A percentile compares a stretch with the other conserved stretches of the same genome.
Conservation (phyloP, 2,113 vertebrate genomes). For the Psophia crepitans region DNA sequence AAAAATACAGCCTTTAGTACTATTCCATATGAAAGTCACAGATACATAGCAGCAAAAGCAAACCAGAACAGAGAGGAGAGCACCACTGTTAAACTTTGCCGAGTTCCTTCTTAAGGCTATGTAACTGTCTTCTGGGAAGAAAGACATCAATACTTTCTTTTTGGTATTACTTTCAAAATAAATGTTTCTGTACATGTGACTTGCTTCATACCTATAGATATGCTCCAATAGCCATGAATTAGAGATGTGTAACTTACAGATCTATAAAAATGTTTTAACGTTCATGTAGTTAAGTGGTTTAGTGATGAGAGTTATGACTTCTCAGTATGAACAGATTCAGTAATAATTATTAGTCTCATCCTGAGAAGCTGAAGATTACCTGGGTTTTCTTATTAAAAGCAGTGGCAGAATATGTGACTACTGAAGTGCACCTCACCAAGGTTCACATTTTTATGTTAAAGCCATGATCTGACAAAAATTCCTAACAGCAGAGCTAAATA, state of each 20-base stretch:
- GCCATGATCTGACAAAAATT: not conserved
- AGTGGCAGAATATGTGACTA: not conserved
- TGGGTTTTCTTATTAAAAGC: not conserved
- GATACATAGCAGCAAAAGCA: constrained; percentile 7
- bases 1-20: not conserved
- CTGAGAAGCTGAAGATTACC: not conserved
- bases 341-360: not conserved
- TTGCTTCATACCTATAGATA: not conserved
- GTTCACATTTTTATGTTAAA: not conserved
- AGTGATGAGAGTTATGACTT: not conserved
- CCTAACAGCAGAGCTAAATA: not conserved
- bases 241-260: not conserved
- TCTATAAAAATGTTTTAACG: not conserved
- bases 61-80: not conserved
- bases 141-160: not conserved
- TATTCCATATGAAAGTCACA: not conserved
- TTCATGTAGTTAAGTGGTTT: not conserved
- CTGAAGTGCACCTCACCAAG: not conserved
- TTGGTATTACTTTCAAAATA: not conserved
- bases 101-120: not conserved
- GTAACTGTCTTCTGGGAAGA: not conserved
- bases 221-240: not conserved
- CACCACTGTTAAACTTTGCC: not conserved
- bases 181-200: not conserved
- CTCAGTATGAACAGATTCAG: not conserved